Conservation (phyloP, 92 coral and sea anemone species). For the Anthopleura xanthogrammica region DNA sequence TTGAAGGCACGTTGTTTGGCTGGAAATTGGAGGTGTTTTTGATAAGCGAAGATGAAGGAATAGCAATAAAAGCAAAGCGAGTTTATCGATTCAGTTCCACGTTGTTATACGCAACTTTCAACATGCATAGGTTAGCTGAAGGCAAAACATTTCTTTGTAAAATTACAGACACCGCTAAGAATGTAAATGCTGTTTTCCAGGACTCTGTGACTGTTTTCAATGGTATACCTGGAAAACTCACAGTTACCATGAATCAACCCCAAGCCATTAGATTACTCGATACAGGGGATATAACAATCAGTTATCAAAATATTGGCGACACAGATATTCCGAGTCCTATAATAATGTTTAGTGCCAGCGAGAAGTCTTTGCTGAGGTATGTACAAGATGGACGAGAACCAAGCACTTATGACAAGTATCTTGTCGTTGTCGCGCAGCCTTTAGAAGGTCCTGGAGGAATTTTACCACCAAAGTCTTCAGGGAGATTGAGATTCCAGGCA, state of each 20-base stretch:
- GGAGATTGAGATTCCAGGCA: constrained; percentile 45
- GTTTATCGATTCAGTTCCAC: constrained; percentile 72
- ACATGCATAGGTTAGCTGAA: constrained; percentile 21
- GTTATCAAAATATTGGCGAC: constrained; percentile 69
- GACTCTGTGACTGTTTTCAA: constrained; percentile 36
- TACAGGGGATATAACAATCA: constrained; percentile 49
- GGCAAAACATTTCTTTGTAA: constrained; percentile 48
- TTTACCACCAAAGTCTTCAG: constrained; percentile 61
- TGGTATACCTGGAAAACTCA: constrained; percentile 66
- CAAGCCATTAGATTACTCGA: constrained; percentile 43
- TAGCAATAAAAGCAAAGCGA: constrained; percentile 30
- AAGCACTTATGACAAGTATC: constrained; percentile 30
- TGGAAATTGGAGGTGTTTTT: constrained; percentile 55
- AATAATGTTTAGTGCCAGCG: constrained; percentile 43
- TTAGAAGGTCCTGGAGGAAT: constrained; percentile 75
- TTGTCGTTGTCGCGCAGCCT: constrained; percentile 54
- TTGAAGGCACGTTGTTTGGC: constrained; percentile 72
- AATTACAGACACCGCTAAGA: constrained; percentile 36
- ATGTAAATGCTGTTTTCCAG: constrained; percentile 18
- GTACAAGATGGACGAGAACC: constrained; percentile 41
- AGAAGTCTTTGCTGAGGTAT: constrained; percentile 29
- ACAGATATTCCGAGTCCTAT: constrained; percentile 55
- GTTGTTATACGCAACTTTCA: constrained; percentile 61
- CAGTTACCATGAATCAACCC: constrained; percentile 46
- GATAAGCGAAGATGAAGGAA: constrained; percentile 10